These are phyloP conservation scores for Pyrgilauda ruficollis DNA, from an alignment of 2,113 vertebrate species.

Conservation along the genomic window DNA sequence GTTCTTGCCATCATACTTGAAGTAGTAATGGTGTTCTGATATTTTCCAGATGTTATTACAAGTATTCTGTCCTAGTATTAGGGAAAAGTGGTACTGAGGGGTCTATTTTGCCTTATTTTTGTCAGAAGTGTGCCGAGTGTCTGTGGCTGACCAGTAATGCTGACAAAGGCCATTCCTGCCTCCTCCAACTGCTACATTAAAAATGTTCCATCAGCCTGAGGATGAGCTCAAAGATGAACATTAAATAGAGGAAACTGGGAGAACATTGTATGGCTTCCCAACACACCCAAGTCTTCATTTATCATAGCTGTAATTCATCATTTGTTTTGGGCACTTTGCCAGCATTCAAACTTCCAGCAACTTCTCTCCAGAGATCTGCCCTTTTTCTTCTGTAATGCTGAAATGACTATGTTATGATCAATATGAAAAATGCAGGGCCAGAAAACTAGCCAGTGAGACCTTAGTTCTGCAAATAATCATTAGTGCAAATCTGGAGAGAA, in stretches of 20 bases:
- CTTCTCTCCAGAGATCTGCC: neutral
- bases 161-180: neutral
- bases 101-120: neutral
- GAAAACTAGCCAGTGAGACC: slow-evolving; percentile 30
- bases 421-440: slow-evolving; percentile 14
- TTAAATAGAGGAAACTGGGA: neutral
- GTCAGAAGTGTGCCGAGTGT: neutral
- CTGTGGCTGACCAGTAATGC: neutral
- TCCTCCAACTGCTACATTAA: neutral
- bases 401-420: slow-evolving; percentile 33
- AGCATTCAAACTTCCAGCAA: neutral
- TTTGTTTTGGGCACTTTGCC: neutral
- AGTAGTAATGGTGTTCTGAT: neutral
- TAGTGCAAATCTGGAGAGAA: neutral
- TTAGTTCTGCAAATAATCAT: slow-evolving; percentile 57
- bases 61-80: neutral
- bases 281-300: neutral
- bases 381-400: slow-evolving; percentile 27
- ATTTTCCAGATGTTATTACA: neutral
- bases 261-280: neutral
- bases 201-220: neutral
- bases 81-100: neutral
- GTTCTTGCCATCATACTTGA: neutral
- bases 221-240: neutral
- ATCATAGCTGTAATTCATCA: neutral